Evolutionary conservation across 2,888 invertebrate genomes (phyloP).

Genomic region (Epirrita christyi): DNA sequence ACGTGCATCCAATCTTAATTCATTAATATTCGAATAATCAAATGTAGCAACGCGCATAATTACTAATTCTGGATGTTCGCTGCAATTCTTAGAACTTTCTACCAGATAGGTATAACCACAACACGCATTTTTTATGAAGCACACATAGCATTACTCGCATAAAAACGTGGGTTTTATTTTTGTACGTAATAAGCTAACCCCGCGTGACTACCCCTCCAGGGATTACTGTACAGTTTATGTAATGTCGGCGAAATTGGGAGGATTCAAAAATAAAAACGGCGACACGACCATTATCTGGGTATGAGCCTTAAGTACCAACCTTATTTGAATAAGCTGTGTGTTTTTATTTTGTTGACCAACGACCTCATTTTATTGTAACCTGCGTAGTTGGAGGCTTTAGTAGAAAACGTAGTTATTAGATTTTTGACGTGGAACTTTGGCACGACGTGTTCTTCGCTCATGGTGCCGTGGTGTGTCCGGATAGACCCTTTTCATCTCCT

Average conservation of each 20-base stretch:
- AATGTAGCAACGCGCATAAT: constrained; percentile 31
- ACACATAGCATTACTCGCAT: constrained; percentile 50
- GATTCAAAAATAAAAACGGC: constrained; percentile 58
- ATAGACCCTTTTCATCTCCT: too few species aligned
- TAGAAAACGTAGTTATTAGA: not conserved
- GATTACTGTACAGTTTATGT: constrained; percentile 58
- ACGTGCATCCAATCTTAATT: constrained; percentile 17
- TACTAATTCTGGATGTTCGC: constrained; percentile 30
- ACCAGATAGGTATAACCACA: constrained; percentile 38
- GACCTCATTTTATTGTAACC: constrained; percentile 20
- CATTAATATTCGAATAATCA: constrained; percentile 22
- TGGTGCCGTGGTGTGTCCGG: too few species aligned
- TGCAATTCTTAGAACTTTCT: constrained; percentile 38
- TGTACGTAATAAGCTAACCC: constrained; percentile 54
- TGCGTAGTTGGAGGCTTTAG: constrained; percentile 7
- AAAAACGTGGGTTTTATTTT: constrained; percentile 51
- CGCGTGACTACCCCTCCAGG: constrained; percentile 54
- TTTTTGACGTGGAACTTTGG: not conserved
- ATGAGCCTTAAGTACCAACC: constrained; percentile 39
- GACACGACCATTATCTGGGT: constrained; percentile 44
- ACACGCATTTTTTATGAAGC: constrained; percentile 48
- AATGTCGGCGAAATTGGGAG: constrained; percentile 56
- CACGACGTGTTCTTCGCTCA: not conserved
- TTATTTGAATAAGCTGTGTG: constrained; percentile 42
- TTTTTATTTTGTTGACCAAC: constrained; percentile 37